A percentile compares a stretch with the other conserved stretches of the same genome.
phyloP scores from a whole-genome alignment of 2,888 invertebrate species.

The Lepidocyrtinus sp. region DNA sequence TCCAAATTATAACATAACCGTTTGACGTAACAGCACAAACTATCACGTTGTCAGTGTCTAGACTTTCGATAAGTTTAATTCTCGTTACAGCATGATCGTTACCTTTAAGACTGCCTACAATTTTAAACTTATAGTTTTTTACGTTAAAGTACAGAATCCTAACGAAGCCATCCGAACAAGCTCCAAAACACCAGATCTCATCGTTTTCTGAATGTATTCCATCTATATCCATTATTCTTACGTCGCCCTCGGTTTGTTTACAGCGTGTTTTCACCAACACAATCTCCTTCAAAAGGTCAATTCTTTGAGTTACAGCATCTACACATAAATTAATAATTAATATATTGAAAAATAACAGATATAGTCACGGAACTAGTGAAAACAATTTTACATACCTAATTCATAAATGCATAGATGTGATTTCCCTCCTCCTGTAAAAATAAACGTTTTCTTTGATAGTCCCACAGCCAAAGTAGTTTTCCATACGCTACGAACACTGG shows the following conservation, averaged over 20 bases:
- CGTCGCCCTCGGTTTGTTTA: constrained; percentile 50
- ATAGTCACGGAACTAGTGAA: too few relatives aligned
- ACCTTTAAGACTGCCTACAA: constrained; percentile 42
- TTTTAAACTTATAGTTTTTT: constrained; percentile 33
- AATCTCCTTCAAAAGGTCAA: constrained; percentile 45
- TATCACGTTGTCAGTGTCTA: background rate
- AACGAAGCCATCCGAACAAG: constrained; percentile 61
- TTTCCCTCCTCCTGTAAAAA: constrained; percentile 59
- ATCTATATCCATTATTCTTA: constrained; percentile 58
- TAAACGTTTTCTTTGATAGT: constrained; percentile 12
- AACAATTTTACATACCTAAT: constrained; percentile 40
- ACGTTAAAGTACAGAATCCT: constrained; percentile 42
- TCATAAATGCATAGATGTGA: constrained; percentile 54
- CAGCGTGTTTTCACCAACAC: constrained; percentile 50
- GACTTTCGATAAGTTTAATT: constrained; percentile 34
- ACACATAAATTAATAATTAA: background rate
- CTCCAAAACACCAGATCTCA: constrained; percentile 52
- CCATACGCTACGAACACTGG: constrained; percentile 47
- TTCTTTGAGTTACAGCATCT: constrained; percentile 24
- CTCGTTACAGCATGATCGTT: constrained; percentile 58
- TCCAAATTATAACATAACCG: constrained; percentile 57
- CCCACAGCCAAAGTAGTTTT: constrained; percentile 16
- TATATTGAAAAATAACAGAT: too few relatives aligned
- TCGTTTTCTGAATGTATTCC: background rate
- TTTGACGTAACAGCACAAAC: constrained; percentile 57